Evolutionary conservation across 1,140 invertebrate species (phyloP).

Genomic region (Panonychus citri): DNA sequence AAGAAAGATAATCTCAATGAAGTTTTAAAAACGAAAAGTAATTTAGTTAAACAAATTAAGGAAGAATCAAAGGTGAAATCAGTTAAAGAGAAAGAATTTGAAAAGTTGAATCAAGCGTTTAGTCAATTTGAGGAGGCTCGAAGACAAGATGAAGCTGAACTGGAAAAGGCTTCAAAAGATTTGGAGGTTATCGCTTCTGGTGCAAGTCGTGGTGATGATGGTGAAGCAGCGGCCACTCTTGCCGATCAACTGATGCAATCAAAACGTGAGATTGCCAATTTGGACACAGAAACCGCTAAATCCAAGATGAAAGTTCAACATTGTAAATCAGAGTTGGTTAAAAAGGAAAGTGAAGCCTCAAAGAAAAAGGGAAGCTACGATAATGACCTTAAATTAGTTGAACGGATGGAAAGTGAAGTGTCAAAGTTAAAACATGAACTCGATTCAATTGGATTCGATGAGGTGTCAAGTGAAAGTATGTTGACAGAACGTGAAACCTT

Average conservation of each 20-base stretch:
- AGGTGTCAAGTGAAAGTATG: background rate
- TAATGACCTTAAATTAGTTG: slow-evolving; percentile 31
- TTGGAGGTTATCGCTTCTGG: slow-evolving; percentile 63
- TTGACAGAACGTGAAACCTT: background rate
- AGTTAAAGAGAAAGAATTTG: slow-evolving; percentile 38
- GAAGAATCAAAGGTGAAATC: slow-evolving; percentile 26
- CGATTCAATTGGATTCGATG: slow-evolving; percentile 4
- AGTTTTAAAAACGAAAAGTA: slow-evolving; percentile 41
- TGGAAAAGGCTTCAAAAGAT: slow-evolving; percentile 45
- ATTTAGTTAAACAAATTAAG: slow-evolving; percentile 38
- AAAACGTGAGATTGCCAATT: slow-evolving; percentile 43
- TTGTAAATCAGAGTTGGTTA: slow-evolving; percentile 37
- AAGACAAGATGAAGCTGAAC: slow-evolving; percentile 36
- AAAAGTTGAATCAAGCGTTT: slow-evolving; percentile 39
- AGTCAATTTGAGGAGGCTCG: slow-evolving; percentile 42
- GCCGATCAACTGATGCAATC: slow-evolving; percentile 62
- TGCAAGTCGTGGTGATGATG: slow-evolving; percentile 48
- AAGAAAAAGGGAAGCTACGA: slow-evolving; percentile 43
- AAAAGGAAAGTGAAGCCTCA: slow-evolving; percentile 40
- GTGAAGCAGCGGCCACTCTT: slow-evolving; percentile 48
- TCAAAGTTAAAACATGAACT: slow-evolving; percentile 22
- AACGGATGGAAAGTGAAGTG: slow-evolving; percentile 32
- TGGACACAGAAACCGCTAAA: slow-evolving; percentile 54
- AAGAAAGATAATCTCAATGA: slow-evolving; percentile 41
- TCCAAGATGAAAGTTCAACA: slow-evolving; percentile 50